Base-by-base conservation (phyloP, 2,797 vertebrate species). In the Pempheris klunzingeri region DNA sequence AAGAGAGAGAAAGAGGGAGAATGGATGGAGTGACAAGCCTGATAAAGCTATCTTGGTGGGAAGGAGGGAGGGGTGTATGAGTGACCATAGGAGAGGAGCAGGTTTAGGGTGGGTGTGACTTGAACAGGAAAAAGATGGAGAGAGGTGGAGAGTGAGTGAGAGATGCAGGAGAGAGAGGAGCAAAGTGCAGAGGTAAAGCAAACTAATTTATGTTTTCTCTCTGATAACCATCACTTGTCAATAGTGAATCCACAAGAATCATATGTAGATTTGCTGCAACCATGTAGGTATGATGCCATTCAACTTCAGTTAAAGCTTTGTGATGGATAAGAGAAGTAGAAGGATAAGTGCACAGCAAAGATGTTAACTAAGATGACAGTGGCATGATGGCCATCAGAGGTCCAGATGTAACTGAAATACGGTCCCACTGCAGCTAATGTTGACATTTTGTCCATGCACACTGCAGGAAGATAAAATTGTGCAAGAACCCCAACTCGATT, bases 111-210 rank as follows among this genome's bases (percentile, higher is more conserved):
- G 80, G 80, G 81, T 81, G 88, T 85, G 85, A 87, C 73, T 79
- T 74, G 20, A 58, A 72, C 28, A 14, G 63, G 74, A 67, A 50
- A 84, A 76, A 58, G 58, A 71, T 24, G 38, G 61, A 61, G 61
- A 76, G 72, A 71, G 60, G 80, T 43, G 13, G 58, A 71, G 67
- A 71, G 61, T 77, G 55, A 67, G 63, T 64, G 54, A 66, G 59
- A 39, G 63, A 79, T 69, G 49, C 18, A 54, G 32, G n/a, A 47
- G 67, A 84, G 81, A 80, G 87, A 86, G 89, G 90, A 83, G 89
- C 89, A 85, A 90, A 90, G 74, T 74, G 77, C 71, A 87, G 57
- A 34, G 68, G 65, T 26, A 84, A 47, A 83, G 77, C 65, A 83
- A 87, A 85, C 79, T 82, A 52, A 79, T 81, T 61, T 61, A 65